phyloP scores from a whole-genome alignment of 1,140 invertebrate genomes.

The Prorops nasuta region DNA sequence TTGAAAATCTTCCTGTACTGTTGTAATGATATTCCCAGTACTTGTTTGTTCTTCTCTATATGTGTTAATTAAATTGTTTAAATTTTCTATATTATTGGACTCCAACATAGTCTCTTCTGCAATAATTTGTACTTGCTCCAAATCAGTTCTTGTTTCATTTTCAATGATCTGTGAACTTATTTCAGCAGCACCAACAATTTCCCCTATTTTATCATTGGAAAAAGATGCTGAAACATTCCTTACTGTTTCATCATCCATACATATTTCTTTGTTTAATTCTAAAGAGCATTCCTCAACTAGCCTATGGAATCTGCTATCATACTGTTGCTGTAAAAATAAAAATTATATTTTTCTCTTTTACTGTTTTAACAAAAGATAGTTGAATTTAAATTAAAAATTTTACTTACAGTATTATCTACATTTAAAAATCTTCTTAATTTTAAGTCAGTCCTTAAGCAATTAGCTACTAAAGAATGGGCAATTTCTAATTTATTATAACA shows the following conservation, averaged over 20 bases:
- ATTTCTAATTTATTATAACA: conserved; percentile 39
- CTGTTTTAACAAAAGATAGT: conserved; percentile 2
- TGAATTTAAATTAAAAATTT: conserved; percentile 1
- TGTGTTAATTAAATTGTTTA: conserved; percentile 26
- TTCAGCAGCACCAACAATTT: conserved; percentile 6
- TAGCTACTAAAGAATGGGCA: conserved; percentile 31
- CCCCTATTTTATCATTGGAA: too few species aligned
- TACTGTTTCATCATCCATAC: conserved; percentile 10
- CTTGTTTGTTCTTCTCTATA: conserved; percentile 10
- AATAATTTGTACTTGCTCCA: conserved; percentile 4
- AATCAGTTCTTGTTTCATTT: conserved; percentile 7
- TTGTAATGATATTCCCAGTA: not conserved
- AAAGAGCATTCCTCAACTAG: conserved; percentile 22
- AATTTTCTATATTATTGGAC: conserved; percentile 9
- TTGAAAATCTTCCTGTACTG: not conserved
- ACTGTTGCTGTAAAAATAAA: conserved; percentile 26
- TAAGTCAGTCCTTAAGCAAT: conserved; percentile 37
- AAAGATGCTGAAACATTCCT: not conserved
- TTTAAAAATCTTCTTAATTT: conserved; percentile 35
- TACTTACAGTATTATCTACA: conserved; percentile 28
- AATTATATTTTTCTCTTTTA: conserved; percentile 7
- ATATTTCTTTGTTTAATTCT: conserved; percentile 19
- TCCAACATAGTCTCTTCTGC: not conserved
- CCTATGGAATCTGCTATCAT: conserved; percentile 29
- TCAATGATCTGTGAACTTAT: conserved; percentile 13